Evolutionary conservation across 2,113 vertebrate genomes (phyloP).

Genomic region (Scolopax mira): DNA sequence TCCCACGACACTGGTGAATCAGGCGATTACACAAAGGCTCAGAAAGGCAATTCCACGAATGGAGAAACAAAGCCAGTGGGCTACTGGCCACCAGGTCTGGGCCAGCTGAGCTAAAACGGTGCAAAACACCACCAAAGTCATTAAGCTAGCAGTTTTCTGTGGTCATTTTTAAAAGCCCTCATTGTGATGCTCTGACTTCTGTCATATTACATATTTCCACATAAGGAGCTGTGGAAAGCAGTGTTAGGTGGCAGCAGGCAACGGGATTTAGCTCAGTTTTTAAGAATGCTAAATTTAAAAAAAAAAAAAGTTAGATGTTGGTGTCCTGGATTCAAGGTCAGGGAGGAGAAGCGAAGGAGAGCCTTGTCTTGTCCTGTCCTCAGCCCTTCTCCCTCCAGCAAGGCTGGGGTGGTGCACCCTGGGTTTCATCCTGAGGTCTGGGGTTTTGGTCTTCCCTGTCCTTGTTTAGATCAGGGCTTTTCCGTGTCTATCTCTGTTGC

Average conservation of each 20-base stretch:
- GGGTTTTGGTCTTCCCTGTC: neutral
- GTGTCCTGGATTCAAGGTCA: neutral
- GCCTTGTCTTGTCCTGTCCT: neutral
- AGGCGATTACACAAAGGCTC: neutral
- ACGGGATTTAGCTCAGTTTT: neutral
- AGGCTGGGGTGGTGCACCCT: neutral
- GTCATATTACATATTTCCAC: no score
- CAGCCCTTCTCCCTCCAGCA: neutral
- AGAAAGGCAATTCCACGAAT: neutral
- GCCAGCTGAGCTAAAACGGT: neutral
- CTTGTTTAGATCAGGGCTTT: neutral
- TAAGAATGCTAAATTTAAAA: neutral
- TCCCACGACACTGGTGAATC: constrained; percentile 9
- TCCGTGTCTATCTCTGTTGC: neutral
- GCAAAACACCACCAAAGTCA: neutral
- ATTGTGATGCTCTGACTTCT: neutral
- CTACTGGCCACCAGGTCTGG: neutral
- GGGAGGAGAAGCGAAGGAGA: neutral
- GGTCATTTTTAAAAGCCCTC: neutral
- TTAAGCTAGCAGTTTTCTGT: constrained; percentile 10
- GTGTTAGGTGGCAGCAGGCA: constrained; percentile 14
- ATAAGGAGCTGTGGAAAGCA: neutral
- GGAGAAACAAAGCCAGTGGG: neutral
- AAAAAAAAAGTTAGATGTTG: neutral
- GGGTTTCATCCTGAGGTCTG: neutral